These are phyloP conservation scores for Addax nasomaculatus DNA, from an alignment of 2,113 vertebrate species.

Conservation along the genomic window DNA sequence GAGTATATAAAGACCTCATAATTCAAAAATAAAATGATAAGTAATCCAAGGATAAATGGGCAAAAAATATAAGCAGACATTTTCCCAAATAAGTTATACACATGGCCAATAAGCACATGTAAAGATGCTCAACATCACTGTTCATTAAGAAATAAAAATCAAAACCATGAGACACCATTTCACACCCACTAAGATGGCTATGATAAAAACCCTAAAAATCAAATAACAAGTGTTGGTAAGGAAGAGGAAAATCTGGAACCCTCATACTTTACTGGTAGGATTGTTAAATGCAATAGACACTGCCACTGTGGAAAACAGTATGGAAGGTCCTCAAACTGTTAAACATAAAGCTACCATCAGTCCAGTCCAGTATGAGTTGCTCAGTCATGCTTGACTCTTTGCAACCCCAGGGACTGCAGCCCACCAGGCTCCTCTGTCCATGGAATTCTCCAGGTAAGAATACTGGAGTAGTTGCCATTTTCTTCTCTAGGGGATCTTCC, in stretches of 20 bases:
- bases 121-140: neutral
- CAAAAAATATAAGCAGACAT: neutral
- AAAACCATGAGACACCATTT: neutral
- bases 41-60: neutral
- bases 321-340: constrained; percentile 2
- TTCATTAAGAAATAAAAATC: neutral
- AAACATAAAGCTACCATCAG: neutral
- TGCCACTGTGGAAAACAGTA: neutral
- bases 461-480: neutral
- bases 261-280: neutral
- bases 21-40: constrained; percentile 1
- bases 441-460: neutral
- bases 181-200: neutral
- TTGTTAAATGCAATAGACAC: neutral
- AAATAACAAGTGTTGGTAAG: neutral
- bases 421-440: neutral
- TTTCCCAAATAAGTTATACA: neutral
- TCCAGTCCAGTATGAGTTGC: neutral
- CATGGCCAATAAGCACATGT: neutral
- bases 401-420: neutral
- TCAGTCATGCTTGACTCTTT: neutral
- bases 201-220: neutral
- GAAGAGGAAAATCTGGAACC: neutral
- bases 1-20: neutral
- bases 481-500: neutral